Conservation (phyloP, 37 sponge, comb jelly and placozoan species). For the Agelas oroides region DNA sequence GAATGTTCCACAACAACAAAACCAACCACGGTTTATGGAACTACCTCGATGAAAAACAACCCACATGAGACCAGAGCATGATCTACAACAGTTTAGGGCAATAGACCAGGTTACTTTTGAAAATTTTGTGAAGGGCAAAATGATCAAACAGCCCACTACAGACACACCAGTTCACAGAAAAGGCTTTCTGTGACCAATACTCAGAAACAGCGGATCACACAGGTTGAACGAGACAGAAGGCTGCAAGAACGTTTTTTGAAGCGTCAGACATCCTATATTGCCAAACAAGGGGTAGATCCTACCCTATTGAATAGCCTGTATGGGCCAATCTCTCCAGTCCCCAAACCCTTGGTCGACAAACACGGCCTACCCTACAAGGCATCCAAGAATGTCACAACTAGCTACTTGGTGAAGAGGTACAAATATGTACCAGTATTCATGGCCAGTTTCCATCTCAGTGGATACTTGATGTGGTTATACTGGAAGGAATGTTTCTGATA, state of each 20-base stretch:
- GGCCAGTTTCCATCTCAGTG: neutral
- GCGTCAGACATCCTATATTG: neutral
- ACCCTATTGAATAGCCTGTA: neutral
- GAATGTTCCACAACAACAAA: neutral
- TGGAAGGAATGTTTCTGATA: conserved; percentile 47
- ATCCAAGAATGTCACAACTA: neutral
- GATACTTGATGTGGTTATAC: conserved; percentile 10
- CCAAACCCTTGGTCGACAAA: neutral
- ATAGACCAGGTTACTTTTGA: neutral
- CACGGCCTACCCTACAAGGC: neutral
- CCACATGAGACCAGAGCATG: neutral
- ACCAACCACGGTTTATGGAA: neutral
- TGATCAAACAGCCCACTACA: neutral
- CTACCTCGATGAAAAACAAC: neutral
- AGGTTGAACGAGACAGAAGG: neutral
- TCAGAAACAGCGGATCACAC: neutral
- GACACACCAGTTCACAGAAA: neutral
- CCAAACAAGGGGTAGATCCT: neutral
- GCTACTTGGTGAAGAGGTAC: neutral
- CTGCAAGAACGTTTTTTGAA: neutral
- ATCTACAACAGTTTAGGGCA: neutral
- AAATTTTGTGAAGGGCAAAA: neutral
- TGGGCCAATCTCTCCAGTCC: neutral
- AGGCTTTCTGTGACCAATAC: neutral
- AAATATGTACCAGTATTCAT: neutral